A percentile compares a stretch with the other conserved stretches of the same genome.
Evolutionary conservation across 2,797 vertebrate species (phyloP).

Genomic region (Petrocephalus schoutedeni): DNA sequence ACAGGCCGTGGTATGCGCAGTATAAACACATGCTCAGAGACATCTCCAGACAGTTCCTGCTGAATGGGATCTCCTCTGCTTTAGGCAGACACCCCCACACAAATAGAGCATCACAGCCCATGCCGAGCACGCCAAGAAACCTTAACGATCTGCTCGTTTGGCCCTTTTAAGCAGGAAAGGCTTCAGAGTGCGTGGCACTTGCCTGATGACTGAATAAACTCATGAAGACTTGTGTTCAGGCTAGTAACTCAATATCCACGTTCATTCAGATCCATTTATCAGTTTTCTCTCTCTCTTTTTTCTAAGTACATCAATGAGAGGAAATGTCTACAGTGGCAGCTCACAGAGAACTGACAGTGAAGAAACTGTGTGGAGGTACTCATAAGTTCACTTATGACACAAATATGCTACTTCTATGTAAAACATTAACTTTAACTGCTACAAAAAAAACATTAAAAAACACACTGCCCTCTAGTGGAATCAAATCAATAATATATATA

Average conservation of each 20-base stretch:
- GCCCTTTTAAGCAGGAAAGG: background rate
- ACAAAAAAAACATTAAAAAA: slow-evolving; percentile 19
- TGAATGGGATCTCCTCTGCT: slow-evolving; percentile 22
- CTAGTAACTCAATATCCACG: background rate
- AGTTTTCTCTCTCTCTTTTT: background rate
- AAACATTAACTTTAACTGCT: background rate
- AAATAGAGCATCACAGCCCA: background rate
- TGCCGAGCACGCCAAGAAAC: background rate
- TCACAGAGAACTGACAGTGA: background rate
- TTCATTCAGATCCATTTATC: background rate
- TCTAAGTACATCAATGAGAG: background rate
- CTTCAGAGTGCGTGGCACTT: background rate
- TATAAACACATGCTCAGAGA: slow-evolving; percentile 66
- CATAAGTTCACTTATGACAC: background rate
- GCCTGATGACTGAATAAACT: background rate
- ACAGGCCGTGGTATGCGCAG: slow-evolving; percentile 60
- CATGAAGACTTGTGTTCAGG: background rate
- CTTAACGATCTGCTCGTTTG: background rate
- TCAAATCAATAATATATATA: background rate
- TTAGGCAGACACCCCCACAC: slow-evolving; percentile 5
- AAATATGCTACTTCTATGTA: background rate
- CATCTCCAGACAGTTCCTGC: slow-evolving; percentile 59
- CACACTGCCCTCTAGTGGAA: slow-evolving; percentile 66
- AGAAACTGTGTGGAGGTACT: background rate
- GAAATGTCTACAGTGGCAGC: background rate